These are phyloP conservation scores for Rynchops niger DNA, from an alignment of 2,113 vertebrate species.

Conservation along the genomic window DNA sequence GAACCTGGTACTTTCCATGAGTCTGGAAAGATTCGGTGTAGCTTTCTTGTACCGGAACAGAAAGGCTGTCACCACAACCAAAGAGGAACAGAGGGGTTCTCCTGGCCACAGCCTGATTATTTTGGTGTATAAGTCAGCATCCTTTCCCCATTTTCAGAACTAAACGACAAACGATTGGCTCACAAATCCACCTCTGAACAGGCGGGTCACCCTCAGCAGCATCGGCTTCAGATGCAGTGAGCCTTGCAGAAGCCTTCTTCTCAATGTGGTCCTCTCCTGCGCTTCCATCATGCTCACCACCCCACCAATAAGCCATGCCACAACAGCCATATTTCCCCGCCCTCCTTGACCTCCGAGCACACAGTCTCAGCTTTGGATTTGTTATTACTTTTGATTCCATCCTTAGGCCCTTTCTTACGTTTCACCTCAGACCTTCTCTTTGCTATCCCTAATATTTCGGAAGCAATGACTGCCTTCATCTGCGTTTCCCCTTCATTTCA, in stretches of 20 bases:
- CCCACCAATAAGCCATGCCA: not conserved
- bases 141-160: not conserved
- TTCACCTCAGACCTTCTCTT: not conserved
- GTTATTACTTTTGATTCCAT: not conserved
- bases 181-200: not conserved
- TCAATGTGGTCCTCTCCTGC: not conserved
- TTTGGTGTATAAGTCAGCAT: not conserved
- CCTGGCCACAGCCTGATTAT: not conserved
- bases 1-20: not conserved
- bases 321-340: not conserved
- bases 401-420: not conserved
- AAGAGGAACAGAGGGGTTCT: not conserved
- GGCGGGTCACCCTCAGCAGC: not conserved
- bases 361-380: not conserved
- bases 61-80: not conserved
- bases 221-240: not conserved
- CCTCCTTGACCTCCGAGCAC: not conserved
- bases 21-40: not conserved
- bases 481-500: not conserved
- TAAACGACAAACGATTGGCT: not conserved
- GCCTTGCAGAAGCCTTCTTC: not conserved
- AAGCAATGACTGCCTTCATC: not conserved
- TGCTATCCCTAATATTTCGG: not conserved
- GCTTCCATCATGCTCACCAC: not conserved
- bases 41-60: not conserved